Evolutionary conservation across 1,140 invertebrate genomes (phyloP).

Genomic region (Gonioctena quinquepunctata): DNA sequence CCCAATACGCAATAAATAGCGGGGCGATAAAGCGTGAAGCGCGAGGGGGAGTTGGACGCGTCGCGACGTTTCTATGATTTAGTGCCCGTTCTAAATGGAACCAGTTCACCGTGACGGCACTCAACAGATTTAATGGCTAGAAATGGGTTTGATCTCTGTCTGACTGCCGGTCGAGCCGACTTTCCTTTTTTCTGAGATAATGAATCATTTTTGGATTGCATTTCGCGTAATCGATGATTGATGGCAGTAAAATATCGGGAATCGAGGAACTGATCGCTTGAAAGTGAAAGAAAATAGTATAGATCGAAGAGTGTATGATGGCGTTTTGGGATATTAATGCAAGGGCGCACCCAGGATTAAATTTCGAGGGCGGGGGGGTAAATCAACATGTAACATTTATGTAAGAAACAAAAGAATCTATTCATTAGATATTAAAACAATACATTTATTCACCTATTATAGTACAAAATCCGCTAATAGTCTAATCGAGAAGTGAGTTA

Average conservation of each 20-base stretch:
- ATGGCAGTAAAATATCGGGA: not conserved
- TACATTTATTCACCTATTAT: no score
- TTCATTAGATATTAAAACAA: no score
- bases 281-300: no score
- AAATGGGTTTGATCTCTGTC: not conserved
- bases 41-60: conserved; percentile 10
- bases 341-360: no score
- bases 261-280: no score
- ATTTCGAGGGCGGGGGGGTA: no score
- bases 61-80: conserved; percentile 26
- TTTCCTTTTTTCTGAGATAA: not conserved
- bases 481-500: no score
- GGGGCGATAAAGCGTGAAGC: conserved; percentile 13
- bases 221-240: not conserved
- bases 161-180: not conserved
- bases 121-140: conserved; percentile 15
- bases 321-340: no score
- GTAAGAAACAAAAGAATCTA: no score
- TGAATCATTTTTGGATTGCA: not conserved
- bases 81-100: conserved; percentile 34
- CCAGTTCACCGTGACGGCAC: conserved; percentile 40
- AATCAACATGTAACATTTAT: no score
- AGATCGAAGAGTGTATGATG: no score
- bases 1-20: conserved; percentile 43
- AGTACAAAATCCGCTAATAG: no score